Evolutionary conservation across 2,888 invertebrate genomes (phyloP).

Genomic region (Celastrina argiolus): DNA sequence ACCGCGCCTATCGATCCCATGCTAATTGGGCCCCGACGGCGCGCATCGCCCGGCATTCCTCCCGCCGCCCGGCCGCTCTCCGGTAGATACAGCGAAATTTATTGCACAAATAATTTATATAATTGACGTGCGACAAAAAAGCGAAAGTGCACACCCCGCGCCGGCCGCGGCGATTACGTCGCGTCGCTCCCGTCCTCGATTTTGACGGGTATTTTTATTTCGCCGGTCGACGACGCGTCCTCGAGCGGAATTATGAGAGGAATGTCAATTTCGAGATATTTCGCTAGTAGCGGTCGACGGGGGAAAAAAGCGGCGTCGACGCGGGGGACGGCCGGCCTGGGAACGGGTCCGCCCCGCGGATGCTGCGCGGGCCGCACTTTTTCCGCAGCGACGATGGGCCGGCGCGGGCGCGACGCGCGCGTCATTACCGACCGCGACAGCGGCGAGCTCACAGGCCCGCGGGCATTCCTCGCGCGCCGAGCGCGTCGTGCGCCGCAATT

Average conservation of each 20-base stretch:
- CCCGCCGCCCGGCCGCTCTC: slow-evolving; percentile 53
- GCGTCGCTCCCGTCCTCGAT: slow-evolving; percentile 52
- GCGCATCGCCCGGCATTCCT: slow-evolving; percentile 56
- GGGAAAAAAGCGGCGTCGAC: slow-evolving; percentile 56
- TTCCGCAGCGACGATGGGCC: slow-evolving; percentile 60
- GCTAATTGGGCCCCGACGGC: slow-evolving; percentile 69
- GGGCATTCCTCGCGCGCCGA: slow-evolving; percentile 64
- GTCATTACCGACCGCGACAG: slow-evolving; percentile 69
- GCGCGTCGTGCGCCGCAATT: slow-evolving; percentile 75
- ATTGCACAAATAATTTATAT: slow-evolving; percentile 76
- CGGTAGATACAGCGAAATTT: slow-evolving; percentile 74
- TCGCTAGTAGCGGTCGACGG: slow-evolving; percentile 58
- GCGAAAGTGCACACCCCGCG: slow-evolving; percentile 66
- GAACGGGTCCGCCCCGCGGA: slow-evolving; percentile 62
- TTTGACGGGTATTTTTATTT: slow-evolving; percentile 59
- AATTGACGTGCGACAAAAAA: slow-evolving; percentile 76
- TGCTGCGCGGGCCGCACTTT: slow-evolving; percentile 57
- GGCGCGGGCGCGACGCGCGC: slow-evolving; percentile 62
- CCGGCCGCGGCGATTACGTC: slow-evolving; percentile 66
- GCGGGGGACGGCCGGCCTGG: slow-evolving; percentile 49
- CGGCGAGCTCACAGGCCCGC: slow-evolving; percentile 67
- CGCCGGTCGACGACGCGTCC: slow-evolving; percentile 63
- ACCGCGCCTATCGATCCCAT: slow-evolving; percentile 73
- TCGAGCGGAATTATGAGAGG: slow-evolving; percentile 66
- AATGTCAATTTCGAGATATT: slow-evolving; percentile 75